Evolutionary conservation across 2,797 vertebrate genomes (phyloP), one percentile per base, ranked within the genome.

Genomic region (Bucorvus abyssinicus): DNA sequence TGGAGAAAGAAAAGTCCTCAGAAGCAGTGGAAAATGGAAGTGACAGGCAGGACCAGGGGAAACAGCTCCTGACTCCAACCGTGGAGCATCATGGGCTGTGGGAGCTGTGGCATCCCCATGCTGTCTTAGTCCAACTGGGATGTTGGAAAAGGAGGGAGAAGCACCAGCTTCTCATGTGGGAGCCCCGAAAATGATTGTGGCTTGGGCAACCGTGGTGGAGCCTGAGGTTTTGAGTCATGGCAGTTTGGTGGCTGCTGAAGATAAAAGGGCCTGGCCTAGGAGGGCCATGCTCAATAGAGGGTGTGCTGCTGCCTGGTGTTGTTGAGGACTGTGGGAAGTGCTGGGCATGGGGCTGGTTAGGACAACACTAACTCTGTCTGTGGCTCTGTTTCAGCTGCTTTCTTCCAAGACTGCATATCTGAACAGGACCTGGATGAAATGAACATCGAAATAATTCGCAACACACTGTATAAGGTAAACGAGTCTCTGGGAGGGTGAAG

Each of bases 391-490:
- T 64, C 97, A 99, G 99, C 99, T 97, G 99, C 99, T 8, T 99
- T 99, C 96, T 99, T 99, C 97, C 99, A 99, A 97, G 99, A 99
- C 96, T 99, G 99, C 97, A 99, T 99, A 97, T 99, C 99, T 61
- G 99, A 99, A 92, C 99, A 99, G 97, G 99, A 99, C 97, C 98
- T 99, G 91, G 99, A 99, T 93, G 99, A 99, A 97, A 99, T 99
- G 99, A 99, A 99, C 97, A 99, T 99, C 10, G 99, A 99, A 97
- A 99, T 99, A 34, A 99, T 99, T 88, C 98, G 99, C 77, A 99
- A 99, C 96, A 99, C 99, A 0, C 98, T 99, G 20, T 99, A 99
- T 96, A 99, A 99, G 99, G 99, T 99, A 97, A 95, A 34, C 21
- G 45, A 64, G 26, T n/a, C 40, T 77, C n/a, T 74, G 74, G 63